A percentile compares a stretch with the other conserved stretches of the same genome.
phyloP scores from a whole-genome alignment of 2,888 invertebrate species.

The Prenolepis imparis region DNA sequence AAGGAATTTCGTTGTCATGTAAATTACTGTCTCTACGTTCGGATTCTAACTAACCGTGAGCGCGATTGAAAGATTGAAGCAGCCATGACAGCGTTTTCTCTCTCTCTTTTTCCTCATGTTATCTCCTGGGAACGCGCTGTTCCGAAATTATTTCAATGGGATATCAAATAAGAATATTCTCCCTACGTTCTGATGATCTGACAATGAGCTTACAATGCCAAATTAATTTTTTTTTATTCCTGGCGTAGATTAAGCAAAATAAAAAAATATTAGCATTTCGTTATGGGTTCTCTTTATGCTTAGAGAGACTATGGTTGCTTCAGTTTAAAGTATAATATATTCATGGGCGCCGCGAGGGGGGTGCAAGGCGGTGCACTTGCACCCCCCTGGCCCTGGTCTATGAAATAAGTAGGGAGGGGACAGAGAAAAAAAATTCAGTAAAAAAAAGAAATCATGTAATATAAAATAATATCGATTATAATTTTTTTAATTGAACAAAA shows the following conservation, averaged over 20 bases:
- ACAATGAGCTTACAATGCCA: background rate
- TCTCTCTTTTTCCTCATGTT: background rate
- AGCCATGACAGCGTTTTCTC: conserved; percentile 16
- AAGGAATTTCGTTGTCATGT: conserved; percentile 85
- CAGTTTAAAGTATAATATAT: too few species aligned
- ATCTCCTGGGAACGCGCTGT: conserved; percentile 36
- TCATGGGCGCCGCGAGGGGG: too few species aligned
- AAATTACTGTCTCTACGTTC: conserved; percentile 81
- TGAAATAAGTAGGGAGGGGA: too few species aligned
- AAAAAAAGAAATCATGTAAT: too few species aligned
- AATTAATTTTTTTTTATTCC: background rate
- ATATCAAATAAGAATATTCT: conserved; percentile 69
- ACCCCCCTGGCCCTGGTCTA: too few species aligned
- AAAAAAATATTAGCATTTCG: background rate
- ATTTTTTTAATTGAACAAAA: too few species aligned
- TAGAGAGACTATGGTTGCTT: background rate
- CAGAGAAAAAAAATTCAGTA: too few species aligned
- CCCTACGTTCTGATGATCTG: background rate
- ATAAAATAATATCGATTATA: too few species aligned
- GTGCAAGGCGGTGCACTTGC: too few species aligned
- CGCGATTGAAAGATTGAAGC: conserved; percentile 66
- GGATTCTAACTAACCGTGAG: conserved; percentile 71
- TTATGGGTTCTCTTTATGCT: background rate
- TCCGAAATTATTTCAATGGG: conserved; percentile 62
- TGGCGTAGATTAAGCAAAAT: background rate